phyloP scores from a whole-genome alignment of 30 jellyfish, hydroid and myxozoan species.

The Aurelia aurita complex sp. Pacific region DNA sequence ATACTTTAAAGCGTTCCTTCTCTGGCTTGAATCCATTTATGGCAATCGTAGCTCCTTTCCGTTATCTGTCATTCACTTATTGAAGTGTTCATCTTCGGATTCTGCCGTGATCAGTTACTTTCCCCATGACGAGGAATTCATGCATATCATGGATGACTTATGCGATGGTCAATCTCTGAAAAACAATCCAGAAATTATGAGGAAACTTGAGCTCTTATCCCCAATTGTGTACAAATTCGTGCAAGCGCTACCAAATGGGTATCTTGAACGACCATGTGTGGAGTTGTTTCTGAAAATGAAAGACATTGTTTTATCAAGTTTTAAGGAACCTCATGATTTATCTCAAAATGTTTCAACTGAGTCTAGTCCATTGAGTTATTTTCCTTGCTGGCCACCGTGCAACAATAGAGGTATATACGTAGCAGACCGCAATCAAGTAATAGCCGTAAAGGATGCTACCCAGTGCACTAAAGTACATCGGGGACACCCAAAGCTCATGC shows the following conservation, averaged over 20 bases:
- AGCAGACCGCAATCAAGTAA: too few species aligned
- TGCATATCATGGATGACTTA: background rate
- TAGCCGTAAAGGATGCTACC: background rate
- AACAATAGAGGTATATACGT: too few species aligned
- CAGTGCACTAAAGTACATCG: background rate
- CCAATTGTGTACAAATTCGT: background rate
- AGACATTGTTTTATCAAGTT: too few species aligned
- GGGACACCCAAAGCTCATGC: background rate
- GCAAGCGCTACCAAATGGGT: too few species aligned
- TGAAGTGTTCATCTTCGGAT: background rate
- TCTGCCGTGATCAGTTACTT: constrained; percentile 14
- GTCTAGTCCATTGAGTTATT: too few species aligned
- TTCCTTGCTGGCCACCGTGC: too few species aligned
- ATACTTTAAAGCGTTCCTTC: too few species aligned
- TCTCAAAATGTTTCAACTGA: too few species aligned
- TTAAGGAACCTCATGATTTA: too few species aligned
- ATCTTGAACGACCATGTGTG: too few species aligned
- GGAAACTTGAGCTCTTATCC: background rate
- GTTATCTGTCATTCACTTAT: background rate
- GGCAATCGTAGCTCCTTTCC: background rate
- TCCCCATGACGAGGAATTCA: constrained; percentile 2
- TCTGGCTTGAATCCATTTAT: too few species aligned
- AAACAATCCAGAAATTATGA: constrained; percentile 4
- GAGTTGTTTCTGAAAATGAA: too few species aligned
- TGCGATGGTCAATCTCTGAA: background rate